Conservation (phyloP, 2,797 vertebrate genomes). For the Acrossocheilus fasciatus region DNA sequence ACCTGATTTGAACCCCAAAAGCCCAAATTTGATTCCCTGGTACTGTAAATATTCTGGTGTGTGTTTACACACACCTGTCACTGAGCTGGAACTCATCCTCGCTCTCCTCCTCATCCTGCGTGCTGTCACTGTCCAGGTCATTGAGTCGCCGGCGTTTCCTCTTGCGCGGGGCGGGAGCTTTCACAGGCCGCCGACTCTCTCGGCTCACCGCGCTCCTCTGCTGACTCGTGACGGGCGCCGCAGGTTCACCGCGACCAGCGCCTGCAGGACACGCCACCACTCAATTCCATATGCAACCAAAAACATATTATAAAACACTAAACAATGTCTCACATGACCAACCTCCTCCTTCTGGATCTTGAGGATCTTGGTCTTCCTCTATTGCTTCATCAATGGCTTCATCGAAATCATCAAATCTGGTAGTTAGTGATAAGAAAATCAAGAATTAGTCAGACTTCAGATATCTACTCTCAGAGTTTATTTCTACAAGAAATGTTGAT, state of each 20-base stretch:
- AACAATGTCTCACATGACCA: conserved; percentile 45
- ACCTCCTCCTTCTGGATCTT: conserved; percentile 89
- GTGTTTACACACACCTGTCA: conserved; percentile 81
- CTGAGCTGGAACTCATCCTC: conserved; percentile 97
- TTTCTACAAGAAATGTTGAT: not conserved
- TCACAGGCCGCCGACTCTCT: conserved; percentile 84
- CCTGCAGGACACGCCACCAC: conserved; percentile 66
- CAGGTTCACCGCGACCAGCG: conserved; percentile 82
- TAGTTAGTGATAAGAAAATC: not conserved
- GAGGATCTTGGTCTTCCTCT: conserved; percentile 93
- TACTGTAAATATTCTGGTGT: not conserved
- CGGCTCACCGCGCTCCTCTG: conserved; percentile 85
- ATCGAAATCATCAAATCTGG: conserved; percentile 97
- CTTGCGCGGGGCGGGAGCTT: conserved; percentile 74
- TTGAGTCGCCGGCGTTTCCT: conserved; percentile 93
- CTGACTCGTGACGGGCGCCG: conserved; percentile 83
- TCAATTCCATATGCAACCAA: not conserved
- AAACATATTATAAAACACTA: not conserved
- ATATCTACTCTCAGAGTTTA: not conserved
- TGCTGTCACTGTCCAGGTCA: conserved; percentile 96
- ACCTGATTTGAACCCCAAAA: not conserved
- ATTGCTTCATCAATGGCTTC: conserved; percentile 98
- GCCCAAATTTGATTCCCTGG: not conserved
- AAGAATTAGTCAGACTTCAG: not conserved
- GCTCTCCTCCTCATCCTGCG: conserved; percentile 90